Conservation (phyloP, 1,140 invertebrate genomes). For the Drosophila chauvacae region DNA sequence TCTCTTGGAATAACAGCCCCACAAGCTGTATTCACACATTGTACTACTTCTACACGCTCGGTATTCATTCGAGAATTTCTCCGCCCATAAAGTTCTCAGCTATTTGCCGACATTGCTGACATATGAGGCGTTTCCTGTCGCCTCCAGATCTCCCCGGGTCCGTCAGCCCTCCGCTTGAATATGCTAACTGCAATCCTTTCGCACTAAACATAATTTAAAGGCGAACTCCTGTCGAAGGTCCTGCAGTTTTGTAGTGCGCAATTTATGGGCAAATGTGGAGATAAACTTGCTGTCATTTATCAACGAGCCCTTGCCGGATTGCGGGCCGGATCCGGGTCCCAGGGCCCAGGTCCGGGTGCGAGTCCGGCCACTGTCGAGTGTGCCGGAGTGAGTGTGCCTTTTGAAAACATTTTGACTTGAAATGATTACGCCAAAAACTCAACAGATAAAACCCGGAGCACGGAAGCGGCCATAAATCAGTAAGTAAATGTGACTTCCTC, state of each 20-base stretch:
- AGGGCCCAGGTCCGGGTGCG: constrained; percentile 1
- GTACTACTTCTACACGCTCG: constrained; percentile 1
- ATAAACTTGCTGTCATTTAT: constrained; percentile 80
- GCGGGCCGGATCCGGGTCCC: constrained; percentile 10
- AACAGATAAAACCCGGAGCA: constrained; percentile 74
- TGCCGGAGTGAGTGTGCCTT: constrained; percentile 33
- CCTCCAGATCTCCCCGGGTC: not conserved
- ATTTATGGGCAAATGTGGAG: constrained; percentile 79
- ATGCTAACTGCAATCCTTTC: constrained; percentile 66
- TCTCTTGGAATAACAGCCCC: constrained; percentile 8
- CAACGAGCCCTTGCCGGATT: constrained; percentile 63
- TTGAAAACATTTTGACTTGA: constrained; percentile 75
- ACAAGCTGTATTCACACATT: constrained; percentile 19
- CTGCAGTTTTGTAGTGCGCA: constrained; percentile 76
- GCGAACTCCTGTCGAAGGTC: constrained; percentile 56
- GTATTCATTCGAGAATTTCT: constrained; percentile 32
- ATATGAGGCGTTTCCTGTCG: constrained; percentile 49
- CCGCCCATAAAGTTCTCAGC: constrained; percentile 25
- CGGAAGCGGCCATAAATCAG: constrained; percentile 78
- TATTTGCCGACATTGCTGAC: constrained; percentile 30
- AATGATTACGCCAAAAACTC: constrained; percentile 82
- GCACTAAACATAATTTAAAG: constrained; percentile 61
- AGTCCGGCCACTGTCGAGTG: constrained; percentile 8
- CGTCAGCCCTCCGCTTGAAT: constrained; percentile 30
- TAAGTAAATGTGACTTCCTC: constrained; percentile 75